A percentile compares a stretch with the other conserved stretches of the same genome.
These are phyloP conservation scores for Argentina silus DNA, from an alignment of 2,797 vertebrate species.

Conservation along the genomic window DNA sequence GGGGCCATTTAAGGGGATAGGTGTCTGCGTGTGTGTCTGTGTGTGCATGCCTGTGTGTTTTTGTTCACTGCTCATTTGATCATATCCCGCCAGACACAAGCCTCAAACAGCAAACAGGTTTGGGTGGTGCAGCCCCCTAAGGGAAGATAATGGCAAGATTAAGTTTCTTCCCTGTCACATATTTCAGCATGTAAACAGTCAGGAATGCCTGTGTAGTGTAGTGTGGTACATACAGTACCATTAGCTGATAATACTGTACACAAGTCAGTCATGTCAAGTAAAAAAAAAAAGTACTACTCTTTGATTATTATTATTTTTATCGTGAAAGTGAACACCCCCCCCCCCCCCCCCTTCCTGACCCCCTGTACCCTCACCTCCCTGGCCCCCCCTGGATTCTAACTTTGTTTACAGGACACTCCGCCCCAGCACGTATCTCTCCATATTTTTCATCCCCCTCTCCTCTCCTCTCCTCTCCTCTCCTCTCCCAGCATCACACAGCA, in stretches of 20 bases:
- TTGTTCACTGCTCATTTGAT: too few relatives aligned
- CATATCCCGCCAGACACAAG: too few relatives aligned
- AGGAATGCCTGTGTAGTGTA: not conserved
- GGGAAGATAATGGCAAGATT: not conserved
- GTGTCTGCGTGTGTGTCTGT: not conserved
- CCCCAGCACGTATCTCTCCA: not conserved
- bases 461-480: not conserved
- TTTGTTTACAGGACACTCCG: not conserved
- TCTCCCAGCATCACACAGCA: constrained; percentile 3
- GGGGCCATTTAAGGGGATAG: not conserved
- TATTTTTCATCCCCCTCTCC: not conserved
- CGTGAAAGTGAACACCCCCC: too few relatives aligned
- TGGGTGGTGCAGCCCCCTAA: not conserved
- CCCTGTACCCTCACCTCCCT: not conserved
- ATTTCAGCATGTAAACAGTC: constrained; percentile 1
- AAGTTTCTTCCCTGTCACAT: not conserved
- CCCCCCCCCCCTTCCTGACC: too few relatives aligned
- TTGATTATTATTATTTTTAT: too few relatives aligned
- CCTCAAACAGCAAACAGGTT: constrained; percentile 3
- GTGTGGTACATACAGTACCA: too few relatives aligned
- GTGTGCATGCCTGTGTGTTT: not conserved
- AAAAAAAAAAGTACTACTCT: too few relatives aligned
- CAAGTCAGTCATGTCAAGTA: too few relatives aligned
- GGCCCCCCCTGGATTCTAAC: not conserved
- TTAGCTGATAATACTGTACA: too few relatives aligned